These are phyloP conservation scores for Lordiphosa fenestrarum DNA, from an alignment of 2,888 invertebrate species.

Conservation along the genomic window DNA sequence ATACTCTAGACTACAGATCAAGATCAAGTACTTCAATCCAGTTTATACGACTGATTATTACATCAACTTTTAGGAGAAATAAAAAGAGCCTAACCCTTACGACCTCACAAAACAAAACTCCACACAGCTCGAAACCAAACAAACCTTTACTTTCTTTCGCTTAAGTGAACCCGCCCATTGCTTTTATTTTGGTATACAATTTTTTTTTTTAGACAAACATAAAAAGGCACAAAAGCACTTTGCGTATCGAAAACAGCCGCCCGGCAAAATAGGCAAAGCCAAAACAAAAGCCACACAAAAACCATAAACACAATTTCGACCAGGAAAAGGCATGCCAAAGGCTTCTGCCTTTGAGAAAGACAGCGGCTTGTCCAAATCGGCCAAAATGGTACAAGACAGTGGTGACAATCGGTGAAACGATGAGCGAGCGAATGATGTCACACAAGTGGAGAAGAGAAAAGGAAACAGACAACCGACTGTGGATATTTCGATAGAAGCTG, in stretches of 20 bases:
- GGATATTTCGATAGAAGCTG: constrained; percentile 3
- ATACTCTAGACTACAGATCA: too few relatives aligned
- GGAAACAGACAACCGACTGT: constrained; percentile 15
- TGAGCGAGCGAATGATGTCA: constrained; percentile 45
- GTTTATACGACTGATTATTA: too few relatives aligned
- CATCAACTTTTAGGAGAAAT: too few relatives aligned
- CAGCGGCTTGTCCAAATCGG: neutral
- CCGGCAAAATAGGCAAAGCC: constrained; percentile 4
- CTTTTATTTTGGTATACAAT: constrained; percentile 28
- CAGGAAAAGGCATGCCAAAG: neutral
- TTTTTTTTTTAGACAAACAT: constrained; percentile 60
- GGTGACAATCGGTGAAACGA: constrained; percentile 35
- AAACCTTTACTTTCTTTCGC: neutral
- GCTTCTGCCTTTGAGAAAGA: neutral
- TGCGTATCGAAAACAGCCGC: constrained; percentile 50
- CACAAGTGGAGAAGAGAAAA: constrained; percentile 15
- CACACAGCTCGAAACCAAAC: too few relatives aligned
- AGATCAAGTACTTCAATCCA: too few relatives aligned
- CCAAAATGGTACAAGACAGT: constrained; percentile 6
- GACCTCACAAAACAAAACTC: too few relatives aligned
- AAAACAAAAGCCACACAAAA: constrained; percentile 53
- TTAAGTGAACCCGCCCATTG: constrained; percentile 33
- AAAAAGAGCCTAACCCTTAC: too few relatives aligned
- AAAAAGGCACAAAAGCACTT: constrained; percentile 47
- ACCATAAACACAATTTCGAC: constrained; percentile 45